Base-by-base conservation (phyloP, 2,888 invertebrate species). In the Eristalis tenax region DNA sequence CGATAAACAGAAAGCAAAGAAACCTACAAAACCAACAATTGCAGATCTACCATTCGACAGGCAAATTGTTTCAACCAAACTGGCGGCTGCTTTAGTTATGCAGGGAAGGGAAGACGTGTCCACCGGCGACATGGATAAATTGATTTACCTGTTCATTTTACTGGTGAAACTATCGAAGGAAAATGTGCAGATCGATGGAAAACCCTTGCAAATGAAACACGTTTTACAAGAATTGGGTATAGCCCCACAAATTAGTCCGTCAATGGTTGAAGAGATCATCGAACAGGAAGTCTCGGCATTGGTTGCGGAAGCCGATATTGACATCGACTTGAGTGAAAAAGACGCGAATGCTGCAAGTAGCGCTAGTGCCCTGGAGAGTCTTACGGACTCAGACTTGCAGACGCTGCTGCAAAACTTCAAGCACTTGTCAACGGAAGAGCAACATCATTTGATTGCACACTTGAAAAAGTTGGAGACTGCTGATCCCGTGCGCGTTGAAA, bases 101-200 rank as follows among this genome's bases (percentile, higher is more conserved):
- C 96, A 97, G 92, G 97, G 97, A 64, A 95, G 96, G 91, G 96
- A 96, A 0, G 96, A 97, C 92, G 96, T 97, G 6, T 95, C 96
- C 4, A 95, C 96, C 73, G 95, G 95, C 70, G 97, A 97, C 90
- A 93, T 97, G 85, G 96, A 97, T 89, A 96, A 96, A 88, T 94
- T 97, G 0, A 96, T 97, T 38, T 96, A 97, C 89, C 96, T 97
- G 15, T 97, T 97, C 64, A 96, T 96, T 63, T 94, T 96, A 65
- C 95, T 96, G 94, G 95, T 95, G 0, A 95, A 95, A 91, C 94
- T 95, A 8, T 94, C 95, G 0, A 94, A 94, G 90, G 92, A 90
- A 22, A 90, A 90, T n/a, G 66, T 73, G 5, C 89, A 90, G 81
- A 32, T 76, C 0, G 90, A 90, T 59, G 89, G 88, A 11, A 89